phyloP scores from a whole-genome alignment of 2,888 invertebrate genomes.

The Dusona sp. region DNA sequence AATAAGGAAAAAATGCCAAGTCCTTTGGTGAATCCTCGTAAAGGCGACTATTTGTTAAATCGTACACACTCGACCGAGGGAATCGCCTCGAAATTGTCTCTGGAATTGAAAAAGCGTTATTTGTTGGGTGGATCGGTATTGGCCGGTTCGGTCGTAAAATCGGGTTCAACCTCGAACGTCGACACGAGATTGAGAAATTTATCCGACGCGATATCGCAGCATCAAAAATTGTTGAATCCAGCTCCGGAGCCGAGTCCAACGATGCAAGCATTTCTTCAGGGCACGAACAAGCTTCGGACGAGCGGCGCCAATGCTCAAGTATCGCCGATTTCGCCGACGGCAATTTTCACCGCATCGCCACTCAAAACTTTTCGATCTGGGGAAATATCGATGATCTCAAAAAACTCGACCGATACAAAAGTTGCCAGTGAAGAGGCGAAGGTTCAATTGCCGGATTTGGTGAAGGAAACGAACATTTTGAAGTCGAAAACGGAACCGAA shows the following conservation, averaged over 20 bases:
- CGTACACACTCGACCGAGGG: conserved; percentile 95
- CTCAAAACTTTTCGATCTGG: conserved; percentile 71
- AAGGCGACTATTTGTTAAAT: conserved; percentile 92
- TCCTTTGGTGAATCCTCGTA: conserved; percentile 87
- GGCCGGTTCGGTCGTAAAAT: conserved; percentile 91
- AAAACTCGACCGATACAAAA: conserved; percentile 18
- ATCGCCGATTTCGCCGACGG: conserved; percentile 82
- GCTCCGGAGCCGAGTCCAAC: conserved; percentile 89
- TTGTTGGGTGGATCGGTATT: conserved; percentile 90
- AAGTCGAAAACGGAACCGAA: conserved; percentile 81
- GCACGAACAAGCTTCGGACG: conserved; percentile 81
- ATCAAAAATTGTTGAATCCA: conserved; percentile 94
- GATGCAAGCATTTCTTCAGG: conserved; percentile 89
- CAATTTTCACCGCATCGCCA: conserved; percentile 62
- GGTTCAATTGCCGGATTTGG: conserved; percentile 80
- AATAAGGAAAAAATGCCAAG: conserved; percentile 50
- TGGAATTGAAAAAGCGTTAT: conserved; percentile 94
- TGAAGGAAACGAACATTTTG: conserved; percentile 80
- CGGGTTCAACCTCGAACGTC: conserved; percentile 93
- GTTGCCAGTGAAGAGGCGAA: conserved; percentile 68
- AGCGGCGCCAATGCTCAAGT: conserved; percentile 55
- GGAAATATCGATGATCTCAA: conserved; percentile 41
- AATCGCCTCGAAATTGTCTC: conserved; percentile 93
- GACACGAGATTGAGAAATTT: conserved; percentile 94
- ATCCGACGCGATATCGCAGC: conserved; percentile 94